Evolutionary conservation across 30 jellyfish, hydroid and myxozoan species (phyloP).

Genomic region (Aurelia sp.): DNA sequence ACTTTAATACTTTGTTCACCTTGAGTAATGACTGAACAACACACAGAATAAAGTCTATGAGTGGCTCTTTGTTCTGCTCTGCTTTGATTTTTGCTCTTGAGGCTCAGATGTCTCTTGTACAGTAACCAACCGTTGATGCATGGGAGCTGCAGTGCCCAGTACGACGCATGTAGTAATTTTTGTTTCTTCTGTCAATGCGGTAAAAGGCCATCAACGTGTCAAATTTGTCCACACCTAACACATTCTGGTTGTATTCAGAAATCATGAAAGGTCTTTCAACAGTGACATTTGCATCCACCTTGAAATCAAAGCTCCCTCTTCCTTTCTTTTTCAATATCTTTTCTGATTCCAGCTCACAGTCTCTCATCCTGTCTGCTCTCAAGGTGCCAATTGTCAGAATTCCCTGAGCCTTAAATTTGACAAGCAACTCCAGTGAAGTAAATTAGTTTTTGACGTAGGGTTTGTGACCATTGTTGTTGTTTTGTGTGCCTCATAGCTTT

Average conservation of each 20-base stretch:
- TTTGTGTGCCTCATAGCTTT: too few species aligned
- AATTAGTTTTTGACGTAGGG: too few species aligned
- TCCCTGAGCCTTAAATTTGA: too few species aligned
- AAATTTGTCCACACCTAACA: conserved; percentile 32
- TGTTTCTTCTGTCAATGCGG: conserved; percentile 8
- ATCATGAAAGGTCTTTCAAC: conserved; percentile 39
- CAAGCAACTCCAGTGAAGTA: too few species aligned
- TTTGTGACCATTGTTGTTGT: too few species aligned
- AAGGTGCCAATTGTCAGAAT: too few species aligned
- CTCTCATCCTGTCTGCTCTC: too few species aligned
- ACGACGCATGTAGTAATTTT: background rate
- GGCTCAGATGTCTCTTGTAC: background rate
- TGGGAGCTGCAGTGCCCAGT: conserved; percentile 37
- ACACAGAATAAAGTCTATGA: conserved; percentile 18
- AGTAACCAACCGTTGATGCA: background rate
- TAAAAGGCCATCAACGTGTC: conserved; percentile 4
- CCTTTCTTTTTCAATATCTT: too few species aligned
- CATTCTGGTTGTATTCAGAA: conserved; percentile 46
- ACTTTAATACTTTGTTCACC: conserved; percentile 14
- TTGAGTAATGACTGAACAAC: conserved; percentile 9
- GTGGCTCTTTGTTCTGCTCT: conserved; percentile 8
- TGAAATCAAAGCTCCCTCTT: too few species aligned
- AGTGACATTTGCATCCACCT: too few species aligned
- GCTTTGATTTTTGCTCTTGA: background rate
- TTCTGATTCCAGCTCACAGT: too few species aligned